A percentile compares a stretch with the other conserved stretches of the same genome.
These are phyloP conservation scores for Seira musarum DNA, from an alignment of 2,888 invertebrate species.

Conservation along the genomic window DNA sequence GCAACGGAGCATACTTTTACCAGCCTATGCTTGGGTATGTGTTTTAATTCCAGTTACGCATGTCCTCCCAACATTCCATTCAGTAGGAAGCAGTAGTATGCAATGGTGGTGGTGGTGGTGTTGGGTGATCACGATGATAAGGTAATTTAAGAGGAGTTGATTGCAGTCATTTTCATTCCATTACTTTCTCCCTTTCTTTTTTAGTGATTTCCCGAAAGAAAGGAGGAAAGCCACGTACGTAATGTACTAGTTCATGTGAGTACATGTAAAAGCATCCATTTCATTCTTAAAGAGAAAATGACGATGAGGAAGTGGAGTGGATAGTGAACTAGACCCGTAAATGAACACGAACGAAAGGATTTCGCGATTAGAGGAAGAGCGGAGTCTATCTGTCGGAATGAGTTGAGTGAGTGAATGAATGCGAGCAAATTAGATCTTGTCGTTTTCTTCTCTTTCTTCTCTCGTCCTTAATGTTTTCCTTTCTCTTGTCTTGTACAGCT, in stretches of 20 bases:
- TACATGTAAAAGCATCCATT: too few relatives aligned
- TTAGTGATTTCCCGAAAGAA: background rate
- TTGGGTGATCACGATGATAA: slow-evolving; percentile 24
- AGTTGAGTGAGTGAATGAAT: slow-evolving; percentile 21
- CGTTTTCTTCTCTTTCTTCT: slow-evolving; percentile 22
- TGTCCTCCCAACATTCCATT: too few relatives aligned
- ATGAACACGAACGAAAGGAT: too few relatives aligned
- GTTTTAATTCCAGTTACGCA: too few relatives aligned
- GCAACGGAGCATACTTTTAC: background rate
- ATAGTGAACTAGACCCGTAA: background rate
- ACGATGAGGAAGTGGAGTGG: slow-evolving; percentile 7
- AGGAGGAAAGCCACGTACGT: background rate
- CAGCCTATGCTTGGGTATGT: too few relatives aligned
- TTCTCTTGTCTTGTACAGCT: background rate
- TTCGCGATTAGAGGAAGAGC: too few relatives aligned
- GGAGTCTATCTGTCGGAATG: slow-evolving; percentile 18
- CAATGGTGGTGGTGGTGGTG: too few relatives aligned
- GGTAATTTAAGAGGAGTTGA: slow-evolving; percentile 46
- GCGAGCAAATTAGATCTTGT: slow-evolving; percentile 54
- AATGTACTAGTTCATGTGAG: too few relatives aligned
- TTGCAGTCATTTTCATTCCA: slow-evolving; percentile 54
- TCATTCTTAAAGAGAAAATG: too few relatives aligned
- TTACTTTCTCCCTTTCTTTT: slow-evolving; percentile 31
- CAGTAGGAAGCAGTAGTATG: too few relatives aligned
- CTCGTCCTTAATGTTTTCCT: slow-evolving; percentile 19